Evolutionary conservation across 2,888 invertebrate genomes (phyloP).

Genomic region (Pimpla rufipes): DNA sequence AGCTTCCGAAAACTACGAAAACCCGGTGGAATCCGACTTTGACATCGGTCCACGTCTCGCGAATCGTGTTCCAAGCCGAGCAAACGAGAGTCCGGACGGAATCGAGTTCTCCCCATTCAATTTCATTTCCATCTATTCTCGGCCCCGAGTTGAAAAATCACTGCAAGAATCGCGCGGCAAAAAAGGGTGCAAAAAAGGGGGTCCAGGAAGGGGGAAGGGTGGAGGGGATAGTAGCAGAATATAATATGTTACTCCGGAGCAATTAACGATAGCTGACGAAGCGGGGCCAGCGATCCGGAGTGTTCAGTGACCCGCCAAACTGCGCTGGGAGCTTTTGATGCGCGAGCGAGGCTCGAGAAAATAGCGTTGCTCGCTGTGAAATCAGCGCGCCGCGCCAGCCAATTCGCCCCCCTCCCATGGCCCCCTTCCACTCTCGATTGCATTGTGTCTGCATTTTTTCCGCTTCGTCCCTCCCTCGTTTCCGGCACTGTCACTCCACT

Average conservation of each 20-base stretch:
- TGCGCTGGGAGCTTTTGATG: slow-evolving; percentile 43
- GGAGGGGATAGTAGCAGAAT: slow-evolving; percentile 37
- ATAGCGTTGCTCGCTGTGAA: slow-evolving; percentile 43
- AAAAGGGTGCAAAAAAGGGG: slow-evolving; percentile 12
- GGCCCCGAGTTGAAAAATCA: slow-evolving; percentile 38
- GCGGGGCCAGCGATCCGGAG: slow-evolving; percentile 63
- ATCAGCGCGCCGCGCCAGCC: slow-evolving; percentile 55
- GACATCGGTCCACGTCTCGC: not conserved
- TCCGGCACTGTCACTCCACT: slow-evolving; percentile 41
- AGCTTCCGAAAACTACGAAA: not conserved
- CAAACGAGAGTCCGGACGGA: not conserved
- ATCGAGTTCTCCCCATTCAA: not conserved
- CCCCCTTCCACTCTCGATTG: slow-evolving; percentile 44
- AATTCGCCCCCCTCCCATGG: slow-evolving; percentile 47
- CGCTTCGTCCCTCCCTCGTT: slow-evolving; percentile 30
- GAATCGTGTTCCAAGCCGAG: not conserved
- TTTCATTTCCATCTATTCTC: slow-evolving; percentile 1
- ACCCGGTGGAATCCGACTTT: not conserved
- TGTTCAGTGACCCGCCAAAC: slow-evolving; percentile 67
- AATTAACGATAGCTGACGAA: slow-evolving; percentile 66
- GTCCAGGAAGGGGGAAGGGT: not conserved
- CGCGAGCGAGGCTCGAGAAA: slow-evolving; percentile 28
- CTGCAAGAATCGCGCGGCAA: not conserved
- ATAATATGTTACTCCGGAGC: slow-evolving; percentile 63
- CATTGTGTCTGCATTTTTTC: slow-evolving; percentile 53